phyloP scores from a whole-genome alignment of 2,113 vertebrate species.

The Lota lota region DNA sequence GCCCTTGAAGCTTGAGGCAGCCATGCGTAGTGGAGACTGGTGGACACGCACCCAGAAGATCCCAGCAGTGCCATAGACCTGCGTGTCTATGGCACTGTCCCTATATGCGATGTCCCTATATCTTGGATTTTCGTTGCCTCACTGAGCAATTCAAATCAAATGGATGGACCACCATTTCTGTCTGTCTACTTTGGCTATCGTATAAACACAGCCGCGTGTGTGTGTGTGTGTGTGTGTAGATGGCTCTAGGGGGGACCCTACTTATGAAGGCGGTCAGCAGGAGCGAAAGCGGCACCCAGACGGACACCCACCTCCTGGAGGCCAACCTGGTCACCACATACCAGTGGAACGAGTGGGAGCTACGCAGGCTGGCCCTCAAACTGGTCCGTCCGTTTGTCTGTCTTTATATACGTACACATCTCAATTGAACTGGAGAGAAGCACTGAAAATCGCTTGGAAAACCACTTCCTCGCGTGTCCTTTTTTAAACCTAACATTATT shows the following conservation, averaged over 20 bases:
- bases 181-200: not conserved
- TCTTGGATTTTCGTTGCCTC: no score
- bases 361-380: conserved; percentile 89
- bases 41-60: no score
- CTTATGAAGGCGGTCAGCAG: conserved; percentile 64
- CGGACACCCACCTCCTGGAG: conserved; percentile 86
- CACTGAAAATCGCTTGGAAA: not conserved
- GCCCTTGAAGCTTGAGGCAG: no score
- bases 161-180: not conserved
- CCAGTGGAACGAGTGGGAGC: conserved; percentile 96
- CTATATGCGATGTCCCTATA: no score
- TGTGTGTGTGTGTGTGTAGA: not conserved
- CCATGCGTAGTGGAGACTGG: no score
- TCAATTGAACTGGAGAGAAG: not conserved
- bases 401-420: not conserved
- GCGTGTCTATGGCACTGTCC: no score
- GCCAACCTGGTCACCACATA: conserved; percentile 80
- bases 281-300: conserved; percentile 82
- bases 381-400: conserved; percentile 72
- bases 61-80: no score
- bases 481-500: not conserved
- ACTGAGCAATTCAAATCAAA: not conserved
- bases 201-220: no score
- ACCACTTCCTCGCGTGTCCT: not conserved
- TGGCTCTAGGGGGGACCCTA: conserved; percentile 55